A percentile compares a stretch with the other conserved stretches of the same genome.
phyloP scores from a whole-genome alignment of 2,888 invertebrate genomes.

The Anoplius nigerrimus region DNA sequence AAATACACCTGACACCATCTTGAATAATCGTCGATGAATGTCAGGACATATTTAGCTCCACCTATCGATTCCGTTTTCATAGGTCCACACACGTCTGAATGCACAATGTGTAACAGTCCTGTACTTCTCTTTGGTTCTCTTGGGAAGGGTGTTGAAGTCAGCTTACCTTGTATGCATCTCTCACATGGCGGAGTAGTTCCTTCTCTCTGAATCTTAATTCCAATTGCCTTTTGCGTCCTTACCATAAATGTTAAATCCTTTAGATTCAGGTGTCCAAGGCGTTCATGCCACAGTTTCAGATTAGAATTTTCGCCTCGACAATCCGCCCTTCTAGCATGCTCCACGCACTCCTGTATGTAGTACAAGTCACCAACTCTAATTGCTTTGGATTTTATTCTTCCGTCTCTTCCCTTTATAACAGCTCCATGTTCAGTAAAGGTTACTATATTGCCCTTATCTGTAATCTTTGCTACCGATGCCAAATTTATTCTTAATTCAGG shows the following conservation, averaged over 20 bases:
- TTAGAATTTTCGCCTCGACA: background rate
- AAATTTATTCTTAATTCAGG: conserved; percentile 22
- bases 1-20: conserved; percentile 19
- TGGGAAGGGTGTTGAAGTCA: conserved; percentile 34
- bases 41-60: conserved; percentile 15
- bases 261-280: conserved; percentile 27
- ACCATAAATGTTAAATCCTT: conserved; percentile 12
- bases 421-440: conserved; percentile 12
- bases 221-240: conserved; percentile 3
- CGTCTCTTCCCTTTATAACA: background rate
- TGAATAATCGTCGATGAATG: conserved; percentile 25
- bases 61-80: conserved; percentile 9
- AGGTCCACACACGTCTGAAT: conserved; percentile 17
- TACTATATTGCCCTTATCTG: conserved; percentile 9
- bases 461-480: conserved; percentile 22
- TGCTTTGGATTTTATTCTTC: conserved; percentile 15
- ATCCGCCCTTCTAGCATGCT: background rate
- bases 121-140: conserved; percentile 1
- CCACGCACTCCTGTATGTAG: conserved; percentile 9
- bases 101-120: conserved; percentile 30
- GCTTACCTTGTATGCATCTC: conserved; percentile 30
- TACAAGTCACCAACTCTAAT: conserved; percentile 15
- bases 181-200: conserved; percentile 19
- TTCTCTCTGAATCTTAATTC: conserved; percentile 1
- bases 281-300: conserved; percentile 24